phyloP scores from a whole-genome alignment of 2,888 invertebrate species.

The Pegoplata infirma region DNA sequence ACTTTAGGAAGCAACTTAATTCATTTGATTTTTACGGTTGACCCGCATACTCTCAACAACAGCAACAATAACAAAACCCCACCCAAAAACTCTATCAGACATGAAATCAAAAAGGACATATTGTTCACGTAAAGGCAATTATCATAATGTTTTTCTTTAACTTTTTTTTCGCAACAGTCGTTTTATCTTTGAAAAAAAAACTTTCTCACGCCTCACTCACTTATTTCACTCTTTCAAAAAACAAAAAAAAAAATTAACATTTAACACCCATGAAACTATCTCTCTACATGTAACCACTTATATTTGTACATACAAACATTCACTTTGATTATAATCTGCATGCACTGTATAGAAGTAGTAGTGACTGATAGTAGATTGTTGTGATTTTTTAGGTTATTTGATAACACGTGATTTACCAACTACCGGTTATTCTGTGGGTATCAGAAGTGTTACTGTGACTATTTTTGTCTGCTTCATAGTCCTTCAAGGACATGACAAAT shows the following conservation, averaged over 20 bases:
- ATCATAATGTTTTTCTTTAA: slow-evolving; percentile 54
- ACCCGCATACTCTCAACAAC: slow-evolving; percentile 56
- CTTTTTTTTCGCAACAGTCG: slow-evolving; percentile 11
- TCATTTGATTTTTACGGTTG: slow-evolving; percentile 62
- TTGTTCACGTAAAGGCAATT: slow-evolving; percentile 62
- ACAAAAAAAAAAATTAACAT: slow-evolving; percentile 52
- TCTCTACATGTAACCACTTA: slow-evolving; percentile 63
- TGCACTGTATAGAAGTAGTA: not conserved
- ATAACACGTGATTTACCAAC: slow-evolving; percentile 61
- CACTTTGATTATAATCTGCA: slow-evolving; percentile 52
- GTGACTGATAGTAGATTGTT: slow-evolving; percentile 36
- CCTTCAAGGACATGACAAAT: slow-evolving; percentile 57
- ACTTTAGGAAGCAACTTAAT: slow-evolving; percentile 60
- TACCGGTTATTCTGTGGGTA: slow-evolving; percentile 3
- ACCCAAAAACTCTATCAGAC: slow-evolving; percentile 46
- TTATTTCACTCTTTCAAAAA: not conserved
- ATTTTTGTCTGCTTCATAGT: slow-evolving; percentile 9
- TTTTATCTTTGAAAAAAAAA: slow-evolving; percentile 40
- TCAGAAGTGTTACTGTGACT: not conserved
- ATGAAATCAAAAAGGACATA: slow-evolving; percentile 52
- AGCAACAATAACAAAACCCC: slow-evolving; percentile 32
- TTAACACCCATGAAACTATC: slow-evolving; percentile 66
- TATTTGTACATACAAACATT: slow-evolving; percentile 45
- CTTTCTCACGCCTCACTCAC: slow-evolving; percentile 63
- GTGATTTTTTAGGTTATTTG: slow-evolving; percentile 59